Evolutionary conservation across 2,797 vertebrate species (phyloP), one percentile per base, ranked within the genome.

Genomic region (Scolopax rusticola): DNA sequence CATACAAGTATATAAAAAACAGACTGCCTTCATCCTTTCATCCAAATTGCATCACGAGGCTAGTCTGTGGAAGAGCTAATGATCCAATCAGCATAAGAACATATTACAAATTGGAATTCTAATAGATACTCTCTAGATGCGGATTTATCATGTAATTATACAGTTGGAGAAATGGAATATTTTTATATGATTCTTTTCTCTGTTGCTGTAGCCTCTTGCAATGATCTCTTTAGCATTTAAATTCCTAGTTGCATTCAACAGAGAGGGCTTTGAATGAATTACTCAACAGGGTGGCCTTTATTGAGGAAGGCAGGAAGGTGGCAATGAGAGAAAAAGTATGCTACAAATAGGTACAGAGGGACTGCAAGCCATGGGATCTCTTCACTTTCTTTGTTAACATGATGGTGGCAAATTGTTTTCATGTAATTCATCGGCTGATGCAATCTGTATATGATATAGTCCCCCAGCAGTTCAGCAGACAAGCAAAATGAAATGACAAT

Each of bases 51-150:
- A 76, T 59, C 88, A 90, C 90, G 64, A 84, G 84, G 61, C 41
- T 80, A 84, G 61, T 60, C 56, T 84, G 50, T 76, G 27, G 71
- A 87, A 92, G 32, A 77, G 84, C n/a, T 94, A 97, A 96, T 88
- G 76, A 97, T 38, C 90, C 73, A 90, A 67, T 87, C 83, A 80
- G 81, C 12, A 59, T 33, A 87, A 89, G 36, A 92, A 94, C 28
- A 80, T 67, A 71, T 54, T 82, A 85, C 53, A 82, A 79, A 94
- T 85, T 90, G 51, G 78, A 71, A 67, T 91, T 94, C 68, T 91
- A 95, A 94, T 48, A 47, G 60, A 78, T 84, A 67, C 82, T 41
- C 43, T 51, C 63, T 80, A 76, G 70, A 91, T 61, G 71, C 15
- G 73, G 71, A 71, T 87, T 93, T 95, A 65, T 93, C 50, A 65